Base-by-base conservation (phyloP, 1,140 invertebrate species). In the Pseudomyrmex flavicornis region DNA sequence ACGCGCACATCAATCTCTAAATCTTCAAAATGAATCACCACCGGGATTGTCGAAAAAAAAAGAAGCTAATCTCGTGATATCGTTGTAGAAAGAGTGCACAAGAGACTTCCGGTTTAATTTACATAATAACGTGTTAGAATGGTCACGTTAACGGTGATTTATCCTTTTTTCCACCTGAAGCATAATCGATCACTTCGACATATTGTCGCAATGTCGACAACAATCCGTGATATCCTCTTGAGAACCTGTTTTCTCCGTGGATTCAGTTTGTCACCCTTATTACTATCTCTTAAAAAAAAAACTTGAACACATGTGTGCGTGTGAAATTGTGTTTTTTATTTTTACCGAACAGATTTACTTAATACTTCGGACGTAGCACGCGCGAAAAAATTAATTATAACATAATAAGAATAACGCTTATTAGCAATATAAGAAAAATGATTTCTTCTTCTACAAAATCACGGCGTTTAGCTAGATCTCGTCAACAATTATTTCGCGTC, bases 101-200 rank as follows among this genome's bases (percentile, higher is more conserved):
- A 58, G 77, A 66, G 52, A 83, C 85, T 89, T 89, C 74, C 88
- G 85, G 61, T 73, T 72, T 52, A 69, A 89, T 89, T 89, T 87
- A 63, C 88, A 89, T 87, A 86, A 89, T 87, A 89, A 83, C 68
- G 61, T 17, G 56, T n/a, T 68, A 68, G 66, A 68, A 10, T 72
- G 35, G 8, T 59, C 22, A 12, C 26, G 4, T 5, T 35, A 56
- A 48, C 13, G 8, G 22, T 69, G 17, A 46, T 61, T 66, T 48
- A 68, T 76, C 61, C 52, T 22, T 82, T 59, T n/a, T n/a, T 35
- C 0, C 13, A 61, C 5, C 7, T 63, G 58, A 70, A 74, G 72
- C 26, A 87, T 61, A 65, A 89, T 89, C 88, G 83, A 89, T 89
- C 88, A 85, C 79, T 74, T 73, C 10, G 44, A 79, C 58, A 54